Conservation (phyloP, 2,797 vertebrate genomes). For the Alcedo atthis region DNA sequence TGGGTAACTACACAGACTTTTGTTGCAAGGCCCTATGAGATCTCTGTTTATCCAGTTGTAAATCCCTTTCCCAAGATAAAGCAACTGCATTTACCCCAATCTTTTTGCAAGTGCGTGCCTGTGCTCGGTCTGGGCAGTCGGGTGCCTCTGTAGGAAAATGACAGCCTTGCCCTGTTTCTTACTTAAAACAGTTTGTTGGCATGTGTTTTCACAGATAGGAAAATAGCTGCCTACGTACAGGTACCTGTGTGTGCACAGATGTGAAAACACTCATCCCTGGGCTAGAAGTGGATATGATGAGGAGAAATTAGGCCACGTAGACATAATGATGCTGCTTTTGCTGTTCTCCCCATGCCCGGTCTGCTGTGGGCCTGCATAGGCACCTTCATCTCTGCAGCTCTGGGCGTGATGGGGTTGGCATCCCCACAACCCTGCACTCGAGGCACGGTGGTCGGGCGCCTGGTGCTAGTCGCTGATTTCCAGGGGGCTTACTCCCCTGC, state of each 20-base stretch:
- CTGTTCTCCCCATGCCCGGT: background rate
- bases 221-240: background rate
- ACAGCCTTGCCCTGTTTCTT: background rate
- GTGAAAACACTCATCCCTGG: background rate
- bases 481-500: background rate
- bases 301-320: background rate
- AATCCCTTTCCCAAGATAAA: conserved; percentile 5
- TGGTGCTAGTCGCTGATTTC: background rate
- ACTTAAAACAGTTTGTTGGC: background rate
- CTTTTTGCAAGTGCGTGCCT: background rate
- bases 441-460: background rate
- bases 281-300: background rate
- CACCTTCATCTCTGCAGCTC: background rate
- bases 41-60: background rate
- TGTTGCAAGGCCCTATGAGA: background rate
- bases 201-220: background rate
- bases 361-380: background rate
- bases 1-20: background rate
- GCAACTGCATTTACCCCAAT: background rate
- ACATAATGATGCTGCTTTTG: background rate
- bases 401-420: background rate
- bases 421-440: background rate
- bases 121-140: background rate
- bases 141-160: background rate
- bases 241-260: background rate